Base-by-base conservation (phyloP, 2,797 vertebrate species). In the Alfaro cultratus region DNA sequence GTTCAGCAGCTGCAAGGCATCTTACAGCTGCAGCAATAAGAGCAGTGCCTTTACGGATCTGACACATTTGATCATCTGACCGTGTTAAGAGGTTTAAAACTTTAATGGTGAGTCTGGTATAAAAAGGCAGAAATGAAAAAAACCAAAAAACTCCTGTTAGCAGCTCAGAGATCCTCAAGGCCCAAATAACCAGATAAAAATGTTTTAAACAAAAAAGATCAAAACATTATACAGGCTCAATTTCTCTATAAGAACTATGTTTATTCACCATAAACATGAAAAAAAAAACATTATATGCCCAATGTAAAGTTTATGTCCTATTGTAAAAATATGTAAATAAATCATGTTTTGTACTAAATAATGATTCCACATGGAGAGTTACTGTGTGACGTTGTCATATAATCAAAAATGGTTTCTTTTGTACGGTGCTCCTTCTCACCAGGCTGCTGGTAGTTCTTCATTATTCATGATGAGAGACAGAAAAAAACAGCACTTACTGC, bases 401-500 rank as follows among this genome's bases (percentile, higher is more conserved):
- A 34, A 18, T 34, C 21, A 31, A 31, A 31, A 81, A 26, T 31
- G 46, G 73, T 64, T 80, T 53, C 67, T 82, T 77, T 77, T 80
- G 39, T 64, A 68, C 72, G 36, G 67, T 73, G 70, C 57, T 53
- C 31, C 72, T 72, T 75, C 83, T 74, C 72, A 76, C 67, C 79
- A 68, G 67, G 83, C 88, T 85, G 88, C 84, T 83, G 85, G 85
- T 78, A 53, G 47, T 73, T 68, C 75, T 94, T 46, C 83, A 94
- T 94, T 93, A 94, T 94, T 94, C 79, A 94, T 94, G 92, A 82
- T 26, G 51, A 70, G 68, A 87, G 84, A 88, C 84, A 87, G 83
- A 86, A 85, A 41, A 53, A 62, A 77, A 60, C 79, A 91, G 88
- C 92, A 92, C 91, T 92, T 91, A 91, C 81, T 88, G 88, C 86